These are phyloP conservation scores for Thinocorus orbignyianus DNA, from an alignment of 2,113 vertebrate genomes.

Conservation along the genomic window DNA sequence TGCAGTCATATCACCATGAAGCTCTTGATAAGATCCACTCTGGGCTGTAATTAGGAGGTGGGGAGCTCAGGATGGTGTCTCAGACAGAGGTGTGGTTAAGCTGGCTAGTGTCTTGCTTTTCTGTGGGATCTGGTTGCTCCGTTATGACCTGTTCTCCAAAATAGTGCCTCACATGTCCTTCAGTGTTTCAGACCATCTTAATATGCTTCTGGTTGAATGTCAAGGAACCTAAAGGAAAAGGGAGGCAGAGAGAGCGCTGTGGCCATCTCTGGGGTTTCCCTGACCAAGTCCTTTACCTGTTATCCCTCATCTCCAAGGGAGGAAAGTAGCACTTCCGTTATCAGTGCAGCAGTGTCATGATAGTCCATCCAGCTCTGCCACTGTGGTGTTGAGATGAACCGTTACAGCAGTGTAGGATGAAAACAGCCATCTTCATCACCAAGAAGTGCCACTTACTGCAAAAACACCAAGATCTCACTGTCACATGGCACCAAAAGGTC, in stretches of 20 bases:
- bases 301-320: neutral
- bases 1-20: neutral
- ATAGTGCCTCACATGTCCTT: neutral
- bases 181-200: neutral
- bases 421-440: neutral
- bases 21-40: neutral
- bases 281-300: neutral
- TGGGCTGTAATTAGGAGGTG: neutral
- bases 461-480: neutral
- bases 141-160: neutral
- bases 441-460: neutral
- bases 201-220: neutral
- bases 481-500: neutral
- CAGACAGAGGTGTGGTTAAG: neutral
- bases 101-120: neutral
- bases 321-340: neutral
- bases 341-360: fast-evolving
- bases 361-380: neutral
- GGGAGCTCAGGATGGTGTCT: neutral
- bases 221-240: neutral
- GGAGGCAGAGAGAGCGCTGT: neutral
- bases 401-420: neutral
- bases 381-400: neutral
- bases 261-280: neutral
- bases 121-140: neutral